Evolutionary conservation across 2,797 vertebrate species (phyloP).

Genomic region (Melanotaenia maccullochi): DNA sequence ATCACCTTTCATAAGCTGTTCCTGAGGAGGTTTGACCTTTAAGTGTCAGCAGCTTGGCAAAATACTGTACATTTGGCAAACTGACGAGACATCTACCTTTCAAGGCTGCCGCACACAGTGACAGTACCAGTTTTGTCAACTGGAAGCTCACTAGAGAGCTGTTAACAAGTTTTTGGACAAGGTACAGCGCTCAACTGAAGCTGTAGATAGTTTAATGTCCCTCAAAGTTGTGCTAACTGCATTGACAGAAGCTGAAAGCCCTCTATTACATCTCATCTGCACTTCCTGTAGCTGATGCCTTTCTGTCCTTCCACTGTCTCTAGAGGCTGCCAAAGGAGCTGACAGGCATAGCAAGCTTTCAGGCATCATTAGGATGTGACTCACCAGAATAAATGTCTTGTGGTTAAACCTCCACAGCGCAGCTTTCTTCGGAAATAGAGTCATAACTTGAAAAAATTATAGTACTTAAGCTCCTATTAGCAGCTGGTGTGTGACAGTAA

Average conservation of each 20-base stretch:
- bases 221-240: constrained; percentile 40
- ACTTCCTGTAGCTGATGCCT: constrained; percentile 61
- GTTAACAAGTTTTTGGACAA: constrained; percentile 13
- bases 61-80: background rate
- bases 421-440: constrained; percentile 39
- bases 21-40: background rate
- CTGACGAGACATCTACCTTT: constrained; percentile 16
- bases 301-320: constrained; percentile 46
- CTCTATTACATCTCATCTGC: constrained; percentile 47
- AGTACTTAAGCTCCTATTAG: constrained; percentile 42
- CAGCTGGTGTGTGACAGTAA: constrained; percentile 34
- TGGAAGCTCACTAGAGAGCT: background rate
- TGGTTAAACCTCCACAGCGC: constrained; percentile 26
- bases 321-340: constrained; percentile 42
- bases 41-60: constrained; percentile 1
- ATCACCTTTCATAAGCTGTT: no score
- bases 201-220: constrained; percentile 38
- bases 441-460: constrained; percentile 54
- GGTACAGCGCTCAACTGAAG: constrained; percentile 22
- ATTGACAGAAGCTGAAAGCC: constrained; percentile 53
- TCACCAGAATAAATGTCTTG: constrained; percentile 56
- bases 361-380: constrained; percentile 67
- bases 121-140: background rate
- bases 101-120: background rate
- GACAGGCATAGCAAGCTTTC: constrained; percentile 49